A percentile compares a stretch with the other conserved stretches of the same genome.
These are phyloP conservation scores for Helicolenus hilgendorfi DNA, from an alignment of 2,797 vertebrate species.

Conservation along the genomic window DNA sequence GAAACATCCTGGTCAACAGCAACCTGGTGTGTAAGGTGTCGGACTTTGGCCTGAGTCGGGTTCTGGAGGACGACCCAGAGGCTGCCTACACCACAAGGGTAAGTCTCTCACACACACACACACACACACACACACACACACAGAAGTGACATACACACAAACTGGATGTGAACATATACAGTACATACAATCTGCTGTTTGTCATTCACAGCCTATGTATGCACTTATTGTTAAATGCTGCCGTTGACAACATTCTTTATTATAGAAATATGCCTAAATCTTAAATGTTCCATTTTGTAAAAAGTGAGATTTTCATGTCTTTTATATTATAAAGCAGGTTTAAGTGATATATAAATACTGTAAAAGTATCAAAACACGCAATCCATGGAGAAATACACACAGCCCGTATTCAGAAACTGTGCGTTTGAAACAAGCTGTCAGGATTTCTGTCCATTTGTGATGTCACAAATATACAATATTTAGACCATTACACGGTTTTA, in stretches of 20 bases:
- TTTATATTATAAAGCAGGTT: too few species aligned
- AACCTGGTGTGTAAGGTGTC: slow-evolving; percentile 98
- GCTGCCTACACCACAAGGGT: slow-evolving; percentile 89
- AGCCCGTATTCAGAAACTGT: too few species aligned
- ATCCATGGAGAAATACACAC: too few species aligned
- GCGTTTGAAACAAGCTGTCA: rapidly evolving
- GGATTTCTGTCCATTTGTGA: too few species aligned
- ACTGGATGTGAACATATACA: not conserved
- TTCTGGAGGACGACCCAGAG: slow-evolving; percentile 87
- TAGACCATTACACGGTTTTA: too few species aligned
- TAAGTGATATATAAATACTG: too few species aligned
- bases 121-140: slow-evolving; percentile 39
- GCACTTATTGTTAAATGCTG: not conserved
- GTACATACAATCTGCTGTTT: not conserved
- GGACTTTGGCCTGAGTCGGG: slow-evolving; percentile 93
- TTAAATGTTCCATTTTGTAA: too few species aligned
- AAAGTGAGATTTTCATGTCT: too few species aligned
- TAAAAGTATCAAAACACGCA: too few species aligned
- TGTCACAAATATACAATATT: too few species aligned
- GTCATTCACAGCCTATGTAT: slow-evolving; percentile 6
- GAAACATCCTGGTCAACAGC: slow-evolving; percentile 98
- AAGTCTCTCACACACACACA: slow-evolving; percentile 13
- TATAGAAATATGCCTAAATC: not conserved
- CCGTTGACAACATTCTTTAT: not conserved
- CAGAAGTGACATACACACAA: slow-evolving; percentile 31